Conservation (phyloP, 2,888 invertebrate species). For the Dasypolia templi region DNA sequence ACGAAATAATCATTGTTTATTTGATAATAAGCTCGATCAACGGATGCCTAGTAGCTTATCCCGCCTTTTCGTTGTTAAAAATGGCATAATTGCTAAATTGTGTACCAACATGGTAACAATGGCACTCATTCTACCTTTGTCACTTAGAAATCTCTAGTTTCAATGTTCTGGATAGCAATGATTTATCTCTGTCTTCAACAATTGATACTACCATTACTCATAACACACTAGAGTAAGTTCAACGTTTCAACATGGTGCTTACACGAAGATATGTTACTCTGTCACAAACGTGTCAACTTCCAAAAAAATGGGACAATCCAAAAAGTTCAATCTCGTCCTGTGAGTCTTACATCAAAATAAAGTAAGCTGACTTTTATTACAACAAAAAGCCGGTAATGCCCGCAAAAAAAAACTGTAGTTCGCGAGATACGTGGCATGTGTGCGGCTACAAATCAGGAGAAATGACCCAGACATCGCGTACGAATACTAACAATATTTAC, state of each 20-base stretch:
- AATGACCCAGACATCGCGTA: constrained; percentile 70
- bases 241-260: constrained; percentile 29
- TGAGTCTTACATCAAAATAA: constrained; percentile 61
- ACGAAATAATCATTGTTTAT: not conserved
- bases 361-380: constrained; percentile 67
- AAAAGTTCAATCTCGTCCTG: constrained; percentile 64
- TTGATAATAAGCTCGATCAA: not conserved
- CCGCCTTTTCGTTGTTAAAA: not conserved
- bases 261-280: constrained; percentile 37
- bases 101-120: constrained; percentile 7
- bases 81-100: not conserved
- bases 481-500: constrained; percentile 77
- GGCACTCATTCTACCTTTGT: constrained; percentile 22
- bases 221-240: constrained; percentile 24
- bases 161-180: constrained; percentile 52
- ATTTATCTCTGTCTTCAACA: constrained; percentile 53
- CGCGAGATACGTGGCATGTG: constrained; percentile 64
- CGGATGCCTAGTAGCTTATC: not conserved
- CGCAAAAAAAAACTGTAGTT: constrained; percentile 63
- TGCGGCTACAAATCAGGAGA: constrained; percentile 71
- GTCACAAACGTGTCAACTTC: constrained; percentile 44
- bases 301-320: constrained; percentile 50
- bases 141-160: constrained; percentile 51
- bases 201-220: constrained; percentile 56
- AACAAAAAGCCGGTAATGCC: constrained; percentile 62